phyloP scores from a whole-genome alignment of 2,113 vertebrate species.

The Stictonetta naevosa region DNA sequence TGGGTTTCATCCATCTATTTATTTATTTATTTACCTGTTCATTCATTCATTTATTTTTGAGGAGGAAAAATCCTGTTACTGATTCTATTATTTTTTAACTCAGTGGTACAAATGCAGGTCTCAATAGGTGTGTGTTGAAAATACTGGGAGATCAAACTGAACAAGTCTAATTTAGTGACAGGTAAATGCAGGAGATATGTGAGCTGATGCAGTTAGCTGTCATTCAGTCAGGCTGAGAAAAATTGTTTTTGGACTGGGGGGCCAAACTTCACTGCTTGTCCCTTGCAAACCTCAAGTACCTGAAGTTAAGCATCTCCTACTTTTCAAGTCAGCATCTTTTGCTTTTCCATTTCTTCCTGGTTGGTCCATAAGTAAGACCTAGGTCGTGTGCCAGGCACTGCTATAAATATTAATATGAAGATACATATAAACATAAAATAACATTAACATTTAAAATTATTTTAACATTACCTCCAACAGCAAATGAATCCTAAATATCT shows the following conservation, averaged over 20 bases:
- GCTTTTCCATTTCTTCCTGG: neutral
- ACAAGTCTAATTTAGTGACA: neutral
- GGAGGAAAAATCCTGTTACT: neutral
- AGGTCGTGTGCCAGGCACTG: neutral
- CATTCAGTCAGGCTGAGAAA: neutral
- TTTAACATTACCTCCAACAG: neutral
- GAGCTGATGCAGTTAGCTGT: neutral
- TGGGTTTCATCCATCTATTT: neutral
- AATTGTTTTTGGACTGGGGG: neutral
- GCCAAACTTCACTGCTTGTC: neutral
- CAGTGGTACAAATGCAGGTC: neutral
- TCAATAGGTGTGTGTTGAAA: neutral
- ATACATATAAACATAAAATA: neutral
- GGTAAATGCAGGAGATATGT: neutral
- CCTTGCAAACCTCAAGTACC: neutral
- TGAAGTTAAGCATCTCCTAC: neutral
- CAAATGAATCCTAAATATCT: neutral
- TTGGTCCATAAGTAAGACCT: neutral
- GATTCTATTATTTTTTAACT: neutral
- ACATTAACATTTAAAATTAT: neutral
- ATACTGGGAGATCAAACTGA: neutral
- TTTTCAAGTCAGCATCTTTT: neutral
- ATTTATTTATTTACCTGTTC: neutral
- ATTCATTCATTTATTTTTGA: neutral
- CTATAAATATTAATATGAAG: neutral